A percentile compares a stretch with the other conserved stretches of the same genome.
Evolutionary conservation across 2,888 invertebrate genomes (phyloP).

Genomic region (Dynastes grantii): DNA sequence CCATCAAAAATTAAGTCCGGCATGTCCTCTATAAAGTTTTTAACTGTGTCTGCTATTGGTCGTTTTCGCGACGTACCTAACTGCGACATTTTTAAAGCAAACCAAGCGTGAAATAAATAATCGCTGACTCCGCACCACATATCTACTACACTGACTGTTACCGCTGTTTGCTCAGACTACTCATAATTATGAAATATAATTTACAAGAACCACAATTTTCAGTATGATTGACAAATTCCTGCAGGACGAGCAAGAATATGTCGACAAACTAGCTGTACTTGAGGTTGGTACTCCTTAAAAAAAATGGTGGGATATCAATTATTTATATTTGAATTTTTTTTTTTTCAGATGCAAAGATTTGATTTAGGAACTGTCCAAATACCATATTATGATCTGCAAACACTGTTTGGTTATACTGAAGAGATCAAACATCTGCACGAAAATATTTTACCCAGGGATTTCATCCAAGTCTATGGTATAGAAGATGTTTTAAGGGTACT

Average conservation of each 20-base stretch:
- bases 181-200: not conserved
- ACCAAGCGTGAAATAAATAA: too few relatives aligned
- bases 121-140: too few relatives aligned
- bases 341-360: conserved; percentile 32
- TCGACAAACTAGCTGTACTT: conserved; percentile 45
- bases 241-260: conserved; percentile 45
- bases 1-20: too few relatives aligned
- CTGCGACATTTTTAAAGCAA: too few relatives aligned
- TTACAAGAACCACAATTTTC: conserved; percentile 26
- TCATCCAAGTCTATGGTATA: conserved; percentile 9
- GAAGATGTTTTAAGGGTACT: conserved; percentile 45
- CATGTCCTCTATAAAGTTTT: too few relatives aligned
- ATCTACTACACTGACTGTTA: too few relatives aligned
- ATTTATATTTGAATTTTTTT: not conserved
- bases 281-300: conserved; percentile 31
- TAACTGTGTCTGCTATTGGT: too few relatives aligned
- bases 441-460: conserved; percentile 21
- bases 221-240: conserved; percentile 45
- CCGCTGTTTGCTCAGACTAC: too few relatives aligned
- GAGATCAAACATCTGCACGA: conserved; percentile 48
- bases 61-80: too few relatives aligned
- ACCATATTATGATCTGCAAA: conserved; percentile 46
- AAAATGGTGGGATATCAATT: not conserved
- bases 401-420: conserved; percentile 43
- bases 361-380: conserved; percentile 14